Base-by-base conservation (phyloP, 2,797 vertebrate genomes). In the Crocodylus rhombifer region DNA sequence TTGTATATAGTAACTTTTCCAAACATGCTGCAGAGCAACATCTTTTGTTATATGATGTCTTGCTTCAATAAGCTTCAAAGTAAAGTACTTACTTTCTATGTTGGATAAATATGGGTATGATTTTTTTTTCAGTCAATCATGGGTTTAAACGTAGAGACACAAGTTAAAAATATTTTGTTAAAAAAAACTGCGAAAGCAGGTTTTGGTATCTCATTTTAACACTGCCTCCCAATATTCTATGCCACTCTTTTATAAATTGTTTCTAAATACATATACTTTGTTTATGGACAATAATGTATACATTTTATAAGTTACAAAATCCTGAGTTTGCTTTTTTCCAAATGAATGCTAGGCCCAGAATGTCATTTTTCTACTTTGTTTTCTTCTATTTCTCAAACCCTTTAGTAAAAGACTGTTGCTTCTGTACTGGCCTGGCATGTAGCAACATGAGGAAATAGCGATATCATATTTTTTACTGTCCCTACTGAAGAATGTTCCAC, bases 221-320 rank as follows among this genome's bases (percentile, higher is more conserved):
- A 1, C 3, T 64, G 12, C 2, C 42, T 80, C 65, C 63, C 75
- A 73, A 55, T 92, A 64, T 82, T 18, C 17, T 60, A 79, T 76
- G 28, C 77, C n/a, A 86, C 33, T 26, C 10, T 81, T 95, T 86
- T 61, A 56, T 86, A 86, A 96, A 80, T 79, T 14, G 21, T 87
- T 30, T 25, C 75, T 94, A 80, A 57, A 17, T 42, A 90, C 42
- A 51, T 51, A 51, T 9, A 51, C 42, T 3, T 51, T 51, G 42
- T 51, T 51, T 51, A 51, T 51, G 9, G 42, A 51, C 42, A 51
- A 51, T 51, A 94, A 90, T 85, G 86, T 85, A n/a, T 56, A 79
- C 36, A 51, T 42, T 4, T 42, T 23, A 26, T 73, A 25, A 15
- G 25, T 73, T 73, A 23, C 36, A 33, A 91, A 82, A 83, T 26